A percentile compares a stretch with the other conserved stretches of the same genome.
Conservation (phyloP, 2,888 invertebrate genomes). For the Homarus gammarus region DNA sequence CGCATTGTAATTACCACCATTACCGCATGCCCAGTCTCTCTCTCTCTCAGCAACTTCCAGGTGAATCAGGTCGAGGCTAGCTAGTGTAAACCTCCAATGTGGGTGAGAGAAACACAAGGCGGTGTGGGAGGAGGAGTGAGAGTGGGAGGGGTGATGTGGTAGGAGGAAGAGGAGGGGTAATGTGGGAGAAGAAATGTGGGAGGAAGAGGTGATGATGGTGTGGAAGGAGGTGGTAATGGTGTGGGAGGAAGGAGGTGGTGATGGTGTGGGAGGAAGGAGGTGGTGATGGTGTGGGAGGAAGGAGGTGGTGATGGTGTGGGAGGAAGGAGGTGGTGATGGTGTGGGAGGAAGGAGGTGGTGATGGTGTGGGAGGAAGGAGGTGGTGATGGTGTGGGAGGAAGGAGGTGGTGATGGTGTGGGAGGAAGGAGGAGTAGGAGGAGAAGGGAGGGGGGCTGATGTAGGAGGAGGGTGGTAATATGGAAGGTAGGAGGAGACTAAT, state of each 20-base stretch:
- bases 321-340: neutral
- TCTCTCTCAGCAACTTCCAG: neutral
- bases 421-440: too few species aligned
- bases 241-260: neutral
- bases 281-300: neutral
- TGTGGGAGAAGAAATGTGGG: neutral
- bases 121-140: too few species aligned
- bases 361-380: neutral
- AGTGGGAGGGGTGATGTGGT: neutral
- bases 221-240: neutral
- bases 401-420: neutral
- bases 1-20: neutral
- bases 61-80: neutral
- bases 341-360: too few species aligned
- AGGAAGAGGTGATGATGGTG: neutral
- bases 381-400: neutral
- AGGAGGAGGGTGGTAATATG: too few species aligned
- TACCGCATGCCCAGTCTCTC: neutral
- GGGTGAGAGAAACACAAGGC: neutral
- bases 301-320: neutral
- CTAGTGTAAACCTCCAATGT: neutral
- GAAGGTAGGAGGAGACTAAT: too few species aligned
- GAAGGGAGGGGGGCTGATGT: too few species aligned
- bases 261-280: neutral
- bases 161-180: neutral